phyloP scores from a whole-genome alignment of 2,113 vertebrate genomes.

The Phoxinus phoxinus region DNA sequence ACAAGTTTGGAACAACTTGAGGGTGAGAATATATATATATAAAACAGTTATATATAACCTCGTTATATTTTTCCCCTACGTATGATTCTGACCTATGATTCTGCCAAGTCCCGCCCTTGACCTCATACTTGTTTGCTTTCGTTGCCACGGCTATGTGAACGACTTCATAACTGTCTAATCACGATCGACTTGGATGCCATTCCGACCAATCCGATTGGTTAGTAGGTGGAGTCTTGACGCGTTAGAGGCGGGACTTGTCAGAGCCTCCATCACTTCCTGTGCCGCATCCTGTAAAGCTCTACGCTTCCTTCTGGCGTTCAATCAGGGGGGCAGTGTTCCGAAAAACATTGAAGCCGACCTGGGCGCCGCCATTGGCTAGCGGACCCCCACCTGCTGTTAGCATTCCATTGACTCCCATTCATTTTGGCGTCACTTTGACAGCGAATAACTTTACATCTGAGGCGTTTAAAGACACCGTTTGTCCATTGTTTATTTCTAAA shows the following conservation, averaged over 20 bases:
- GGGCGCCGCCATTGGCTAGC: too few relatives aligned
- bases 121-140: not conserved
- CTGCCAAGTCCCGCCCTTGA: not conserved
- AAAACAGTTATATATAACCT: not conserved
- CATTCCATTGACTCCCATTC: too few relatives aligned
- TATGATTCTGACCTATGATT: not conserved
- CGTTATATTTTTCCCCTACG: not conserved
- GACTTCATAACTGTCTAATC: slow-evolving; percentile 20
- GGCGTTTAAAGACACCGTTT: too few relatives aligned
- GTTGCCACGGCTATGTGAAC: not conserved
- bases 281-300: not conserved
- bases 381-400: too few relatives aligned
- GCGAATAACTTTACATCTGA: too few relatives aligned
- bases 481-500: too few relatives aligned
- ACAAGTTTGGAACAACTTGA: too few relatives aligned
- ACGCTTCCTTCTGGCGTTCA: not conserved
- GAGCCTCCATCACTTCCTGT: slow-evolving; percentile 27
- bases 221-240: not conserved
- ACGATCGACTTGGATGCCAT: not conserved
- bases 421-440: too few relatives aligned
- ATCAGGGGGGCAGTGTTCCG: too few relatives aligned
- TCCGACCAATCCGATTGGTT: not conserved
- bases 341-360: too few relatives aligned
- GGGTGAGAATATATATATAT: not conserved
- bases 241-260: not conserved